Evolutionary conservation across 2,797 vertebrate species (phyloP).

Genomic region (Neosilurus hyrtlii): DNA sequence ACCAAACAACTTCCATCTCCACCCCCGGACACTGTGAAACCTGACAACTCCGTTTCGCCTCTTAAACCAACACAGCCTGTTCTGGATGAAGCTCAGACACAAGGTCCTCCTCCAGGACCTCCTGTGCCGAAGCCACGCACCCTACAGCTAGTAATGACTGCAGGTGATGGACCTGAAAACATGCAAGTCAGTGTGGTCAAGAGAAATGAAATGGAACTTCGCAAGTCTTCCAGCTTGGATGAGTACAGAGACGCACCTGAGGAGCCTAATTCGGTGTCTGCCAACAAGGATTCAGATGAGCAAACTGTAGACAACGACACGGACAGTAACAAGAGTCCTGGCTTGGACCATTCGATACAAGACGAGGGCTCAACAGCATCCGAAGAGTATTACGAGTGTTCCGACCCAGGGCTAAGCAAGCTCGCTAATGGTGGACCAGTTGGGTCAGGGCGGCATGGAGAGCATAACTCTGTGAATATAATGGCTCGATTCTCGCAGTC

Average conservation of each 20-base stretch:
- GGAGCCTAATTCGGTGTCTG: neutral
- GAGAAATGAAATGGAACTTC: conserved; percentile 51
- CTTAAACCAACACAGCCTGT: neutral
- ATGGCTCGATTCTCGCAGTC: conserved; percentile 81
- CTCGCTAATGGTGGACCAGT: conserved; percentile 65
- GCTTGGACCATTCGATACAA: conserved; percentile 67
- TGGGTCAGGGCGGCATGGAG: conserved; percentile 59
- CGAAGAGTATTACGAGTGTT: conserved; percentile 83
- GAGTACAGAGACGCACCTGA: conserved; percentile 16
- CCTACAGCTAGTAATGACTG: conserved; percentile 69
- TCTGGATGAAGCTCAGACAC: neutral
- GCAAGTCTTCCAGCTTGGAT: conserved; percentile 15
- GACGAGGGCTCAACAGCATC: conserved; percentile 83
- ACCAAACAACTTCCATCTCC: neutral
- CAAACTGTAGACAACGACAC: conserved; percentile 60
- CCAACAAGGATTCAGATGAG: conserved; percentile 40
- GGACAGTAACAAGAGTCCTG: conserved; percentile 75
- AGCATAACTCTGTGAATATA: conserved; percentile 74
- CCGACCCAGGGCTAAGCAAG: conserved; percentile 52
- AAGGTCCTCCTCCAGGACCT: conserved; percentile 32
- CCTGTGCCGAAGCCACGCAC: conserved; percentile 89
- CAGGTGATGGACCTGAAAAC: conserved; percentile 44
- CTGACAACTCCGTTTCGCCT: neutral
- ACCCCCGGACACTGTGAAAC: neutral
- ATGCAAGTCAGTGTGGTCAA: conserved; percentile 65